Evolutionary conservation across 2,888 invertebrate species (phyloP).

Genomic region (Diloba caeruleocephala): DNA sequence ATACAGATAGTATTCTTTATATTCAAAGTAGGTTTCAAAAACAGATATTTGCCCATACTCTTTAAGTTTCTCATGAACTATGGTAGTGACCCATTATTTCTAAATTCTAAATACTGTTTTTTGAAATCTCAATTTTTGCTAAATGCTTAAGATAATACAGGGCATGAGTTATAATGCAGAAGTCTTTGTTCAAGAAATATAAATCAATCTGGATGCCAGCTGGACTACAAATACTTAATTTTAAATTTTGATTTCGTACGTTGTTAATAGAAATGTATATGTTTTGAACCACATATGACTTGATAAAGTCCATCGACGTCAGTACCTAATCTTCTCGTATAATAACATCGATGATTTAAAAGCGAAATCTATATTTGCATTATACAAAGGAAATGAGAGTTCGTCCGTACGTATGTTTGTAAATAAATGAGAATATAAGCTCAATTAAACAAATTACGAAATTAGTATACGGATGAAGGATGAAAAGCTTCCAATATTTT

Average conservation of each 20-base stretch:
- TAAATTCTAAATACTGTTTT: neutral
- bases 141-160: slow-evolving; percentile 20
- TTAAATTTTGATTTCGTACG: slow-evolving; percentile 18
- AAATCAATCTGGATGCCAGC: slow-evolving; percentile 32
- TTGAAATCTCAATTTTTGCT: slow-evolving; percentile 4
- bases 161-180: slow-evolving; percentile 18
- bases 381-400: neutral
- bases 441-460: too few species aligned
- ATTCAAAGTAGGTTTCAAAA: too few species aligned
- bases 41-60: too few species aligned
- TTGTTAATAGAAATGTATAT: slow-evolving; percentile 31
- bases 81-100: neutral
- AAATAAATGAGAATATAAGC: too few species aligned
- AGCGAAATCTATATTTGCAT: neutral
- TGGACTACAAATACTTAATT: slow-evolving; percentile 31
- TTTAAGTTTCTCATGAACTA: too few species aligned
- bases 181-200: slow-evolving; percentile 37
- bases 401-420: neutral
- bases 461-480: too few species aligned
- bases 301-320: slow-evolving; percentile 2
- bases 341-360: slow-evolving; percentile 27
- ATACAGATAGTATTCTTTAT: too few species aligned
- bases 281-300: slow-evolving; percentile 8
- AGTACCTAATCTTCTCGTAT: slow-evolving; percentile 32
- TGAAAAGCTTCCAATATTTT: too few species aligned